Evolutionary conservation across 2,888 invertebrate species (phyloP), one percentile per base, ranked within the genome.

Genomic region (Melinaea menophilus): DNA sequence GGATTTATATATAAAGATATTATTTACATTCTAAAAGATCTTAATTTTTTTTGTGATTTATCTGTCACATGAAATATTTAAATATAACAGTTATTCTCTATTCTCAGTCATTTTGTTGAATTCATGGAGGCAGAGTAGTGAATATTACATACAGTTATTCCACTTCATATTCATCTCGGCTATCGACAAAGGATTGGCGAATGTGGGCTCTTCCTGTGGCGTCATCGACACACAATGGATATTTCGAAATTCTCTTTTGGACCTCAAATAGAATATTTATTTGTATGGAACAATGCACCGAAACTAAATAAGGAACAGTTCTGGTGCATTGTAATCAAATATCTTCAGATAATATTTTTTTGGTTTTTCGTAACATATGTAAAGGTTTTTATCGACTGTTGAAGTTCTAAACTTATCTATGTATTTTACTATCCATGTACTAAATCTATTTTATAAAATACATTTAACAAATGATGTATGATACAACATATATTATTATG

Each of bases 141-240:
- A 41, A 7, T 2, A 9, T 1, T 22, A 22, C 22, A 22, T 37
- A 48, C 5, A 48, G 22, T 48, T 22, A 12, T 37, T 48, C 48
- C 31, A 57, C 57, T 61, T 57, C 48, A 61, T 61, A 61, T 61
- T 61, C 61, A 51, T 57, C 45, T 13, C 35, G 9, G 51, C 61
- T 56, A 61, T 57, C 51, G 31, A 41, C 56, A 34, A 45, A 45
- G 31, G 51, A 57, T 61, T 61, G 61, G 56, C 51, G 61, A 57
- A 56, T 51, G 45, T 33, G 33, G 33, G 3, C 57, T 56, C 46
- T 61, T 57, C 61, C 61, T 51, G 34, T 13, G 51, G 31, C 57
- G 57, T 54, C 51, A 51, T 51, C 57, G 56, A n/a, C 11, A 34
- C 51, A 57, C 61, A 61, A 61, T 57, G 33, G 51, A 33, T 31